Evolutionary conservation across 1,140 invertebrate genomes (phyloP).

Genomic region (Sminthurinus signatus): DNA sequence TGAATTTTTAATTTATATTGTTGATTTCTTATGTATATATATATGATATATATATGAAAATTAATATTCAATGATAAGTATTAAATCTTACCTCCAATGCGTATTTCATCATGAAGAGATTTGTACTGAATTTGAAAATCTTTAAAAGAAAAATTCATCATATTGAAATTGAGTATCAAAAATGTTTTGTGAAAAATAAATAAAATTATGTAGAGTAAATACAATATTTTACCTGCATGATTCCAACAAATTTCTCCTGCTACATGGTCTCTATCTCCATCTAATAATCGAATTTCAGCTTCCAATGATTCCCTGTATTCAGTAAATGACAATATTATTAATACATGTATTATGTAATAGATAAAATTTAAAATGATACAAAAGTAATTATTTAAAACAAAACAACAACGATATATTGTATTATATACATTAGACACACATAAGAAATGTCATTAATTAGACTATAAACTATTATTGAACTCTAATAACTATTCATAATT

Average conservation of each 20-base stretch:
- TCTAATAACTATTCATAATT: too few species aligned
- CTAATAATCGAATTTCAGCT: constrained; percentile 86
- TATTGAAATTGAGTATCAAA: too few species aligned
- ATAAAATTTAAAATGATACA: too few species aligned
- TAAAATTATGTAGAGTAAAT: too few species aligned
- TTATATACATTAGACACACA: too few species aligned
- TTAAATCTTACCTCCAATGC: constrained; percentile 77
- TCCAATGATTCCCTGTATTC: constrained; percentile 74
- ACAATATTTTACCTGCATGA: too few species aligned
- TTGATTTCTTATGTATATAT: background rate
- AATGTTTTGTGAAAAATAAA: too few species aligned
- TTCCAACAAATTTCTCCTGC: constrained; percentile 85
- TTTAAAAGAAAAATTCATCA: too few species aligned
- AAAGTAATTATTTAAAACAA: too few species aligned
- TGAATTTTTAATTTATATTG: background rate
- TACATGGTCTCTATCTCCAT: constrained; percentile 81
- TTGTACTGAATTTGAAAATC: constrained; percentile 94
- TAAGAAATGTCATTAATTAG: too few species aligned
- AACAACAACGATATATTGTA: too few species aligned
- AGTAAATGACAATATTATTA: constrained; percentile 1
- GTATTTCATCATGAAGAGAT: constrained; percentile 91
- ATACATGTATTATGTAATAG: background rate
- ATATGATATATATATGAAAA: background rate
- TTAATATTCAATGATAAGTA: background rate
- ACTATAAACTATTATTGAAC: too few species aligned